Evolutionary conservation across 2,888 invertebrate species (phyloP), one percentile per base, ranked within the genome.

Genomic region (Hydriomena furcata): DNA sequence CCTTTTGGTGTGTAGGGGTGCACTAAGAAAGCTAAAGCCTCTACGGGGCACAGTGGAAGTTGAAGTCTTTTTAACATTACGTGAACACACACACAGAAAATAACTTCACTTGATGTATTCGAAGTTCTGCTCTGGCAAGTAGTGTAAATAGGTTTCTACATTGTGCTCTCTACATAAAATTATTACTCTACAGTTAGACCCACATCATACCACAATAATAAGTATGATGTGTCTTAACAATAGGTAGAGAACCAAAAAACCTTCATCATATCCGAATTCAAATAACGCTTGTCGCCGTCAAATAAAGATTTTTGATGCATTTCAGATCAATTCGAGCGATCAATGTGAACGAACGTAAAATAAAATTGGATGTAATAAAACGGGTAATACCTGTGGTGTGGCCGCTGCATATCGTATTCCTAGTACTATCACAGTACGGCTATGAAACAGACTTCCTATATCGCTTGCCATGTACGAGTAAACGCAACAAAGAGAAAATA

Each of bases 291-390:
- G 55, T 43, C 43, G 64, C 66, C 74, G 65, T 77, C 73, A 65
- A 64, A 80, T 74, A 76, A 79, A 75, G 74, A 78, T 76, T n/a
- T 76, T 77, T 71, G 71, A 71, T 72, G 71, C 71, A 72, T 76
- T 64, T 60, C 54, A 73, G 76, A 76, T 77, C 74, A 72, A 75
- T 71, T 65, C 55, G 59, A 64, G 60, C 75, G 72, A 75, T 80
- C 75, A 71, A 75, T 78, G 68, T 68, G 71, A 69, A 73, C 71
- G 77, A 75, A 68, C 67, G 68, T 84, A 82, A 84, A 84, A 85
- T 82, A 82, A 83, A 84, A 85, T 85, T 82, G 82, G 75, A 73
- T 76, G 82, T 76, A 79, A 82, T 84, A 84, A 84, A 85, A 79
- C 70, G 64, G 74, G 73, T 75, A 77, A 74, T 81, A 78, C 75